Conservation (phyloP, 2,113 vertebrate species). For the Phyllostomus discolor region DNA sequence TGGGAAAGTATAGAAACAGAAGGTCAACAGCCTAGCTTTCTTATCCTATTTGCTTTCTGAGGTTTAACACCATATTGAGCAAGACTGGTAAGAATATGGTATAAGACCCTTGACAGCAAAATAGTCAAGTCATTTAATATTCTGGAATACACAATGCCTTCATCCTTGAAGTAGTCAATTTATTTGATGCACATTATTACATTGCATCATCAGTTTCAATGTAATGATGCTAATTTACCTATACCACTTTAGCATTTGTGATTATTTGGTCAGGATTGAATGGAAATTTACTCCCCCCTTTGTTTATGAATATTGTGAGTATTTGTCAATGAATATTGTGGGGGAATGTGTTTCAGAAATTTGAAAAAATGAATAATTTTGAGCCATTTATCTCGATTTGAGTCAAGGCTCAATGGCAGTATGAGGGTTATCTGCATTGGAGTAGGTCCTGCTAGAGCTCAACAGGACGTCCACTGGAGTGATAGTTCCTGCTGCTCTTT, state of each 20-base stretch:
- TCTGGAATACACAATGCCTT: background rate
- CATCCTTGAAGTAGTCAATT: background rate
- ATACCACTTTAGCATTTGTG: background rate
- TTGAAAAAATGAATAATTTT: background rate
- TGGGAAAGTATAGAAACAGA: background rate
- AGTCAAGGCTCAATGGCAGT: background rate
- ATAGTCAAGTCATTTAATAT: background rate
- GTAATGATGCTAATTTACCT: background rate
- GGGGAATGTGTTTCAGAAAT: background rate
- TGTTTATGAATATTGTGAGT: background rate
- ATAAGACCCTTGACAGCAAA: background rate
- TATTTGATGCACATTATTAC: background rate
- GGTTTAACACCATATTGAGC: background rate
- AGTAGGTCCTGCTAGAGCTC: background rate
- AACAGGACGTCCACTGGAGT: background rate
- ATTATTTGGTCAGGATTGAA: background rate
- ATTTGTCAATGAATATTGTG: background rate
- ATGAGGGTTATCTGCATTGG: background rate
- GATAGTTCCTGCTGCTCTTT: background rate
- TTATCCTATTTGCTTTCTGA: constrained; percentile 3
- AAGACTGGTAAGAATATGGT: background rate
- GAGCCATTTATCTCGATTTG: background rate
- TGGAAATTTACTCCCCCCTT: background rate
- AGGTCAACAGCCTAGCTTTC: background rate
- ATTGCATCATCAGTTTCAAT: background rate